A percentile compares a stretch with the other conserved stretches of the same genome.
phyloP scores from a whole-genome alignment of 2,797 vertebrate species.

The Enteromius thamalakanensis region DNA sequence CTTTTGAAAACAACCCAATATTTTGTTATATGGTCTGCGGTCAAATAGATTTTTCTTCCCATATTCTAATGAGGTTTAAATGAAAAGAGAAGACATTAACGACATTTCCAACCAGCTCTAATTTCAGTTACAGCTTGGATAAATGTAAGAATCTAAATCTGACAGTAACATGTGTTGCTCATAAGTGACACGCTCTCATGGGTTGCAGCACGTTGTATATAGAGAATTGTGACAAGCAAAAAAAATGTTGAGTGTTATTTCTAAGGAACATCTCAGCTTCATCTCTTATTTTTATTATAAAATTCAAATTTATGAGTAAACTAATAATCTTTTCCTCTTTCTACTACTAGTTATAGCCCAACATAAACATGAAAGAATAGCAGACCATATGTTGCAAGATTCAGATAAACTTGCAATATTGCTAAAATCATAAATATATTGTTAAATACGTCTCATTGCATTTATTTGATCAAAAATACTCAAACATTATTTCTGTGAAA shows the following conservation, averaged over 20 bases:
- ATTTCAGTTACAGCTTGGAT: conserved; percentile 26
- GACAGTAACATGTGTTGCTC: conserved; percentile 10
- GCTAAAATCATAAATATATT: background rate
- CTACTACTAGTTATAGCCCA: background rate
- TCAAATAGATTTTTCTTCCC: conserved; percentile 21
- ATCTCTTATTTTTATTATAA: background rate
- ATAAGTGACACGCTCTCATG: background rate
- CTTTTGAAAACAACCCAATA: conserved; percentile 56
- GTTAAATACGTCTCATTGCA: background rate
- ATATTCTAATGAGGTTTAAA: conserved; percentile 49
- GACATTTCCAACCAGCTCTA: conserved; percentile 21
- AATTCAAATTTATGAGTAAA: background rate
- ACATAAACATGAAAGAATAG: background rate
- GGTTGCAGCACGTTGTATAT: background rate
- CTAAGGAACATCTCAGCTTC: background rate
- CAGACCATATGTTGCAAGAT: background rate
- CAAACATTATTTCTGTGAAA: too few relatives aligned
- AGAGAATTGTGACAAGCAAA: background rate
- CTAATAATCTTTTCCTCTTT: background rate
- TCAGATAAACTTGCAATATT: background rate
- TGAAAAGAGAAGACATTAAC: conserved; percentile 45
- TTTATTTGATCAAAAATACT: background rate
- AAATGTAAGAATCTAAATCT: conserved; percentile 7
- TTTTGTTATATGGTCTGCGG: conserved; percentile 62
- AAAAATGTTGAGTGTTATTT: background rate